These are phyloP conservation scores for Tipula unca DNA, from an alignment of 2,888 invertebrate species.

Conservation along the genomic window DNA sequence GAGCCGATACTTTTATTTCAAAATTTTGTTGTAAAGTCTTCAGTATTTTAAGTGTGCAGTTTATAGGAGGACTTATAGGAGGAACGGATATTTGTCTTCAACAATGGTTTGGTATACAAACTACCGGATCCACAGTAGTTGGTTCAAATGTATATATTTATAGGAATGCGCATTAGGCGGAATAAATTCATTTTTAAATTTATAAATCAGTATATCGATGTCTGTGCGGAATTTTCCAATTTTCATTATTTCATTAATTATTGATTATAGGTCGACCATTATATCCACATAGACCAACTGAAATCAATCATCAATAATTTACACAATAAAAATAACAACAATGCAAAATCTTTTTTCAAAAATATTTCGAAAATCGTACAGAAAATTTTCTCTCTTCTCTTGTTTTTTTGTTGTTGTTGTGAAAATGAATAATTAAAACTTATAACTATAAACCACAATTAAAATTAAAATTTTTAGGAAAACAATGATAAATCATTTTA, in stretches of 20 bases:
- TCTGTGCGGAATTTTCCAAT: not conserved
- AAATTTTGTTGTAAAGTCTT: too few species aligned
- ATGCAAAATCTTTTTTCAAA: not conserved
- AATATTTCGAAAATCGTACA: not conserved
- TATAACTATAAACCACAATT: slow-evolving; percentile 8
- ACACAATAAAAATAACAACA: not conserved
- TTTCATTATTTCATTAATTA: not conserved
- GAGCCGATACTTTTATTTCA: too few species aligned
- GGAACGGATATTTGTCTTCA: too few species aligned
- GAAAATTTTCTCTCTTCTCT: not conserved
- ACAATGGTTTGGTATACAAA: too few species aligned
- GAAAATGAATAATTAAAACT: slow-evolving; percentile 14
- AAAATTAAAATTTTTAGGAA: slow-evolving; percentile 8
- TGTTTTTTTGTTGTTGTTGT: not conserved
- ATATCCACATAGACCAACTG: not conserved
- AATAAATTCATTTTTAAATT: too few species aligned
- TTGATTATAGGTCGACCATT: not conserved
- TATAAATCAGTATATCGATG: not conserved
- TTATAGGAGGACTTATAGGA: too few species aligned
- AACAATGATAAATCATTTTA: slow-evolving; percentile 14
- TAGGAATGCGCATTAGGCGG: too few species aligned
- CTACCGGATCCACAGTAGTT: too few species aligned
- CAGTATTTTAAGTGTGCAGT: too few species aligned
- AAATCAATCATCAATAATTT: slow-evolving; percentile 14
- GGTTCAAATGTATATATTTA: too few species aligned